Evolutionary conservation across 2,797 vertebrate species (phyloP).

Genomic region (Peromyscus aztecus): DNA sequence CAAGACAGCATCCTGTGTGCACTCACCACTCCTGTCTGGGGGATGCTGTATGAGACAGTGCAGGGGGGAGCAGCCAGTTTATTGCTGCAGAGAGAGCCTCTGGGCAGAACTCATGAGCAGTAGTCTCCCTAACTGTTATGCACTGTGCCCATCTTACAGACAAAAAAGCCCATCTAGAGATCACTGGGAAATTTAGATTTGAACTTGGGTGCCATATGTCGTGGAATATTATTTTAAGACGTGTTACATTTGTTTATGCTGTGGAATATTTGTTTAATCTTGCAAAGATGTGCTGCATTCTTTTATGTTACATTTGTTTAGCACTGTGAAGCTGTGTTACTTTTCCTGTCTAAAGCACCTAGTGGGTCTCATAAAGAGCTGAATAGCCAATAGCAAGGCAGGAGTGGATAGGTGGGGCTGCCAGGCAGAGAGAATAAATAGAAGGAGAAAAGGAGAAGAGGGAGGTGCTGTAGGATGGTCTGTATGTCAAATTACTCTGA

Average conservation of each 20-base stretch:
- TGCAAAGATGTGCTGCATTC: background rate
- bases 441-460: background rate
- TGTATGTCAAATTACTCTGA: too few relatives aligned
- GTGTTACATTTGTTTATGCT: background rate
- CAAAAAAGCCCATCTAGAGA: slow-evolving; percentile 7
- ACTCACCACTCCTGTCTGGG: accelerated
- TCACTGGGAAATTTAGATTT: background rate
- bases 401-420: background rate
- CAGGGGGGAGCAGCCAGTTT: background rate
- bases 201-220: background rate
- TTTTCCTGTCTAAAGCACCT: background rate
- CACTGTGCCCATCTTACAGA: background rate
- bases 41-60: background rate
- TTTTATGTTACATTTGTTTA: background rate
- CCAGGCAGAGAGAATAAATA: background rate
- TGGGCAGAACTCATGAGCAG: background rate
- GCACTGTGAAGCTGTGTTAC: background rate
- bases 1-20: background rate
- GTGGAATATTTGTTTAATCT: background rate
- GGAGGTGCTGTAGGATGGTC: background rate
- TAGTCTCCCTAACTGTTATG: background rate
- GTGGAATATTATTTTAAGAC: background rate
- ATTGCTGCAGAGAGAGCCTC: background rate
- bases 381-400: background rate
- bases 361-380: background rate